A percentile compares a stretch with the other conserved stretches of the same genome.
Evolutionary conservation across 2,113 vertebrate species (phyloP).

Genomic region (Sander vitreus): DNA sequence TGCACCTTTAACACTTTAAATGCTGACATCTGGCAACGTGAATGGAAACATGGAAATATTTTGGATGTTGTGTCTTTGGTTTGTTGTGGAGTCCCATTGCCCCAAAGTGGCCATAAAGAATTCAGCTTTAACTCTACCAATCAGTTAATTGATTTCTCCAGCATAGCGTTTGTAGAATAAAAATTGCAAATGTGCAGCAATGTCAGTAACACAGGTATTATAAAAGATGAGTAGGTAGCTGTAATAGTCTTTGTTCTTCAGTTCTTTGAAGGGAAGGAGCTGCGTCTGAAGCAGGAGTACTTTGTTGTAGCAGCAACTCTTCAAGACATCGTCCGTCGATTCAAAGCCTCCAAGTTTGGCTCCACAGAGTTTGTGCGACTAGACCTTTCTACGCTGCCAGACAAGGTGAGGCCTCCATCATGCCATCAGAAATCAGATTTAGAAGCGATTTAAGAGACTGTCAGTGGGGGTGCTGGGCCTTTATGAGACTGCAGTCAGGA

Average conservation of each 20-base stretch:
- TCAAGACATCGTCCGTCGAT: slow-evolving; percentile 93
- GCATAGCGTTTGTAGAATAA: no score
- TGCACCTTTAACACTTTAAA: not conserved
- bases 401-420: slow-evolving; percentile 82
- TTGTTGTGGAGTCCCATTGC: not conserved
- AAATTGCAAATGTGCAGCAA: not conserved
- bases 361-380: slow-evolving; percentile 88
- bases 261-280: slow-evolving; percentile 95
- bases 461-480: no score
- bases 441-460: no score
- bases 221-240: not conserved
- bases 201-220: not conserved
- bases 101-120: not conserved
- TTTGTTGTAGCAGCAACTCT: slow-evolving; percentile 93
- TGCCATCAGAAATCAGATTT: no score
- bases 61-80: not conserved
- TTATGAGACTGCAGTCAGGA: no score
- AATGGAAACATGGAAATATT: not conserved
- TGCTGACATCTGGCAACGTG: not conserved
- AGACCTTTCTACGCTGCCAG: slow-evolving; percentile 87
- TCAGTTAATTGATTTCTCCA: not conserved
- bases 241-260: slow-evolving; percentile 47
- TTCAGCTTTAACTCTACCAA: not conserved
- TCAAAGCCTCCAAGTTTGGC: slow-evolving; percentile 94
- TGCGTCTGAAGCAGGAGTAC: slow-evolving; percentile 94